Evolutionary conservation across 1,140 invertebrate species (phyloP), one percentile per base, ranked within the genome.

Genomic region (Penaeus japonicus): DNA sequence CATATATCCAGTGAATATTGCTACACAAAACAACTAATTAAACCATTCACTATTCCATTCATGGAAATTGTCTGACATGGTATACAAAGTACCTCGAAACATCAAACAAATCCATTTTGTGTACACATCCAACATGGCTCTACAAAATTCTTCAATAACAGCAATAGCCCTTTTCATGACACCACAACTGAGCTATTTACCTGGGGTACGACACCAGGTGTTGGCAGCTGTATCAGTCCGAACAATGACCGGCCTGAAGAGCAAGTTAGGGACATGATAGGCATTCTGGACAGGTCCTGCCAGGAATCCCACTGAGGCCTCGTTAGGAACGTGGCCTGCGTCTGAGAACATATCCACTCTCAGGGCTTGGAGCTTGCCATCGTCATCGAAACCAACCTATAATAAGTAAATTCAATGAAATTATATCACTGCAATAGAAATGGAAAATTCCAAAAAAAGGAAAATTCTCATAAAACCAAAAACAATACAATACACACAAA

Each of bases 201-300:
- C 92, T 78, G 92, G 92, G 32, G 91, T 90, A 54, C 92, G 57
- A 27, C 86, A 90, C 55, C 86, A 89, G 12, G 91, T 91, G 62
- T 91, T 89, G 55, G 90, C 83, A 15, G 91, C 62, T 62, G 89
- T 91, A 87, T 92, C 91, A 24, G 91, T 91, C 47, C 87, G 80
- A 55, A 85, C 90, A 39, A 77, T 88, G 4, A 78, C 65, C 0
- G 85, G 73, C 20, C 35, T 55, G 18, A 91, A 55, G 2, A 82
- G 70, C 84, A 88, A 62, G 27, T 81, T 84, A n/a, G 89, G 85
- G 47, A 84, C 79, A 62, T 85, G 77, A 39, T 91, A 91, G 18
- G n/a, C 30, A 53, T 84, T 90, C 22, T 84, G 84, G 20, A 90
- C 73, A 17, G 62, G 54, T 1, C 65, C 30, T 39, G 30, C 84